Conservation (phyloP, 2,888 invertebrate genomes). For the Omphaloscelis lunosa region DNA sequence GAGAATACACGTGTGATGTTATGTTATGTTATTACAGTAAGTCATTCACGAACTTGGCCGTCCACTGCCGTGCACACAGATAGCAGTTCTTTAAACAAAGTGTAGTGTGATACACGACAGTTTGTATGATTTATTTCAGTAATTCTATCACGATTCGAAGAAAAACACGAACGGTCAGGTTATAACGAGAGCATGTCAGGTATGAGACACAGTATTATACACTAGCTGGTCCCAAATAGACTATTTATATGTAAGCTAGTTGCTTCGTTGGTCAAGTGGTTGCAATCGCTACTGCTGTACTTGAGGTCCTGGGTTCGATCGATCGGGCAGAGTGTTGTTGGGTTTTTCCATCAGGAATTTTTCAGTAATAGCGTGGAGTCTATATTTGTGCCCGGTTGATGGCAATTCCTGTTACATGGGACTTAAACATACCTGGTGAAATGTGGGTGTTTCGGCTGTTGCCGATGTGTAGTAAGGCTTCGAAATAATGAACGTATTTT, state of each 20-base stretch:
- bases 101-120: conserved; percentile 29
- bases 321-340: no score
- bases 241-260: not conserved
- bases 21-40: not conserved
- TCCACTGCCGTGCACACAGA: conserved; percentile 14
- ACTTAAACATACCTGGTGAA: no score
- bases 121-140: conserved; percentile 51
- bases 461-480: no score
- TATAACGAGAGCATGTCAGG: conserved; percentile 38
- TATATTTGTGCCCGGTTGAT: no score
- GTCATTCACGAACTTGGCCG: conserved; percentile 12
- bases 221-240: not conserved
- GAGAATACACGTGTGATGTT: not conserved
- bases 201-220: not conserved
- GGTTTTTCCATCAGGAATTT: no score
- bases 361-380: no score
- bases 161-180: conserved; percentile 40
- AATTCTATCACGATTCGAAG: conserved; percentile 27
- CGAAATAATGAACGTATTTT: no score
- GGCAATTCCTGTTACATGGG: no score
- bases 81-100: conserved; percentile 29
- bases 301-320: no score
- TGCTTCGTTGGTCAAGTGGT: no score
- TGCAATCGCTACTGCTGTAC: no score
- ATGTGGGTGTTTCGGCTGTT: no score